Percentiles rank a stretch among this genome's conserved stretches.
Evolutionary conservation across 2,888 invertebrate genomes (phyloP).

Genomic region (Drosophila ochracea): DNA sequence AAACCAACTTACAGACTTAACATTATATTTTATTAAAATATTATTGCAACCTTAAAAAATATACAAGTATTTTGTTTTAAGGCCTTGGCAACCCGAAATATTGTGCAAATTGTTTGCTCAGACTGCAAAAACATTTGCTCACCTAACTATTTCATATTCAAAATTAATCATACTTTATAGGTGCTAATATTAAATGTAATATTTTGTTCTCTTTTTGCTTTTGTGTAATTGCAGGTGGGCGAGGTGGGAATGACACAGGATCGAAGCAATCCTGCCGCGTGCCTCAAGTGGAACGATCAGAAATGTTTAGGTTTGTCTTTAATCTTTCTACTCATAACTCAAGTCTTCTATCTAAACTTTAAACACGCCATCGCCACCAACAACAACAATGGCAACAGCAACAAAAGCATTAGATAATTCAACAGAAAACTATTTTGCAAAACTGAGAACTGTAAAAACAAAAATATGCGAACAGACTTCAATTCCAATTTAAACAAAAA

Average conservation of each 20-base stretch:
- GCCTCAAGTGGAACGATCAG: conserved; percentile 84
- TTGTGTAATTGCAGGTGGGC: conserved; percentile 80
- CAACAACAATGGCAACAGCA: conserved; percentile 68
- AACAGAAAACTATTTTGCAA: conserved; percentile 50
- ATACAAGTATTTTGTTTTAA: background rate
- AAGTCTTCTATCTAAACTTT: conserved; percentile 71
- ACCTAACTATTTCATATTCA: background rate
- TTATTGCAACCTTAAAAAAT: background rate
- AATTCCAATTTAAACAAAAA: conserved; percentile 59
- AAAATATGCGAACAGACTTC: conserved; percentile 42
- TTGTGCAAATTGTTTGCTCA: background rate
- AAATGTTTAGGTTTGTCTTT: conserved; percentile 86
- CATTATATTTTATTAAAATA: background rate
- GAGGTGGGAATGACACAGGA: conserved; percentile 83
- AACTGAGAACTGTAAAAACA: conserved; percentile 50
- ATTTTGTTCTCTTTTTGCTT: background rate
- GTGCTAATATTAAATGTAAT: background rate
- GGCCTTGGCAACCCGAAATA: background rate
- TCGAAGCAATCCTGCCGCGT: conserved; percentile 83
- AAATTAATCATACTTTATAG: conserved; percentile 6
- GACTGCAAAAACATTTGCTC: conserved; percentile 1
- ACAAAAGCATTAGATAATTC: conserved; percentile 81
- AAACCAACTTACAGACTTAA: background rate
- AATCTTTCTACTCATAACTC: conserved; percentile 75
- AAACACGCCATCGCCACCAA: conserved; percentile 74